Evolutionary conservation across 2,797 vertebrate genomes (phyloP).

Genomic region (Syngnathus rostellatus): DNA sequence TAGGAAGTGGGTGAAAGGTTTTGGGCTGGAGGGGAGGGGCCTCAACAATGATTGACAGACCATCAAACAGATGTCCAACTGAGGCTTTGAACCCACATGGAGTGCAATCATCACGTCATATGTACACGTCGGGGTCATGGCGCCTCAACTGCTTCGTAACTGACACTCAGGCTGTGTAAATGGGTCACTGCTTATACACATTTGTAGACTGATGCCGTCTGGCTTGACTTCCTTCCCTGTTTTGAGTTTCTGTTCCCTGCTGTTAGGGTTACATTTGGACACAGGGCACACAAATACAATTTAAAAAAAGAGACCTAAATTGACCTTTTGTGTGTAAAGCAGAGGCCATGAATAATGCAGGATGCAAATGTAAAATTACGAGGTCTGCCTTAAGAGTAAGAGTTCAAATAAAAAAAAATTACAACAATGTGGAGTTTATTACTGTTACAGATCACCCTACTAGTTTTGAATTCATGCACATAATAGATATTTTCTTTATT

Average conservation of each 20-base stretch:
- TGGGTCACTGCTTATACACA: not conserved
- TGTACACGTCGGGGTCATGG: not conserved
- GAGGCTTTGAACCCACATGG: constrained; percentile 25
- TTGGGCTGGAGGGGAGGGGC: not conserved
- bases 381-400: not conserved
- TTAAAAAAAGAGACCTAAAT: not conserved
- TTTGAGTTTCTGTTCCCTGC: not conserved
- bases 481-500: too few species aligned
- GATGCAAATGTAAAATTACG: not conserved
- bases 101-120: constrained; percentile 6
- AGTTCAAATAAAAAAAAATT: too few species aligned
- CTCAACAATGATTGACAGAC: constrained; percentile 56
- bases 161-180: not conserved
- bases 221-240: constrained; percentile 2
- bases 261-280: not conserved
- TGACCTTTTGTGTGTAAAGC: not conserved
- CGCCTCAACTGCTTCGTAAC: not conserved
- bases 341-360: not conserved
- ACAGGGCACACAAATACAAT: not conserved
- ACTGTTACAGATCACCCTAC: too few species aligned
- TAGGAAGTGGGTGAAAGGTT: constrained; percentile 58
- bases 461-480: too few species aligned
- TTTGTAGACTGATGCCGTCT: not conserved
- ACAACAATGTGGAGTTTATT: not conserved
- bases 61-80: constrained; percentile 19